These are phyloP conservation scores for Plectus sambesii DNA, from an alignment of 1,140 invertebrate species.

Conservation along the genomic window DNA sequence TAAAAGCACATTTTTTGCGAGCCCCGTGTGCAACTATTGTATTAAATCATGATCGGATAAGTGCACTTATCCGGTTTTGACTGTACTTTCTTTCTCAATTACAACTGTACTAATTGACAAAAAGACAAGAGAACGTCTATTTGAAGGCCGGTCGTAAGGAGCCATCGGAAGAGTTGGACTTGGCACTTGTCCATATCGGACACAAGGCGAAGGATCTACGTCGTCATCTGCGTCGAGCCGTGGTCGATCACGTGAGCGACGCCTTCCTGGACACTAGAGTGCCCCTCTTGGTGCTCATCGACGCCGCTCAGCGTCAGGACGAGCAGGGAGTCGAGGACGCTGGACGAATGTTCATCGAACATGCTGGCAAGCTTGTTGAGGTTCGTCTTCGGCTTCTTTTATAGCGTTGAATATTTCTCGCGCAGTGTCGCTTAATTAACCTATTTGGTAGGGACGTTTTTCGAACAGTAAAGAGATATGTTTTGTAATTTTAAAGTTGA, in stretches of 20 bases:
- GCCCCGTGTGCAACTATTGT: too few species aligned
- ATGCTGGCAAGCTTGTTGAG: slow-evolving; percentile 93
- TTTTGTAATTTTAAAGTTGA: too few species aligned
- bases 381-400: too few species aligned
- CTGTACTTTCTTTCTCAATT: too few species aligned
- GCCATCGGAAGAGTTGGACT: slow-evolving; percentile 75
- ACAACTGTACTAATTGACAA: too few species aligned
- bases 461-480: too few species aligned
- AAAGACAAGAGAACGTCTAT: too few species aligned
- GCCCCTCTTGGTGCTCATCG: slow-evolving; percentile 82
- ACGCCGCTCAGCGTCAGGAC: slow-evolving; percentile 83
- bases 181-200: slow-evolving; percentile 91
- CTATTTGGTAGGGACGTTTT: too few species aligned
- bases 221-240: slow-evolving; percentile 85
- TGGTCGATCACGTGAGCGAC: slow-evolving; percentile 97
- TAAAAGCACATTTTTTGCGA: too few species aligned
- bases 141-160: too few species aligned
- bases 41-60: too few species aligned
- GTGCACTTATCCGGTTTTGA: too few species aligned
- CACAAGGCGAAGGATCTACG: slow-evolving; percentile 83
- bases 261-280: slow-evolving; percentile 93
- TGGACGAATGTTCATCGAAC: slow-evolving; percentile 71
- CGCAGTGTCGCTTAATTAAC: slow-evolving; percentile 2
- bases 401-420: slow-evolving; percentile 20
- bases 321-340: slow-evolving; percentile 52